These are phyloP conservation scores for Plotosus lineatus DNA, from an alignment of 2,113 vertebrate species.

Conservation along the genomic window DNA sequence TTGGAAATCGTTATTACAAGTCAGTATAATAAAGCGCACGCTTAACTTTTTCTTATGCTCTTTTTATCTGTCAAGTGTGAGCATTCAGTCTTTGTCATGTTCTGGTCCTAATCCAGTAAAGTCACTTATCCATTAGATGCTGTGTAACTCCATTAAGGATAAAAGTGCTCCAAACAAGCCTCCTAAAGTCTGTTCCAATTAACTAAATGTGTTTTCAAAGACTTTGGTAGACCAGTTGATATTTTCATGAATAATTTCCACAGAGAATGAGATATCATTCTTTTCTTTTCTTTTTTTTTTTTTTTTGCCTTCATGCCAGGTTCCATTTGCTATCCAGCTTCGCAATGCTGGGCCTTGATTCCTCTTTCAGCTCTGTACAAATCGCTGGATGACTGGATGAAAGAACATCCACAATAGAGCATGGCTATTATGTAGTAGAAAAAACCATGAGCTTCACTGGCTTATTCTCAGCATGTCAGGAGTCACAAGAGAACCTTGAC, in stretches of 20 bases:
- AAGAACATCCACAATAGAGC: conserved; percentile 39
- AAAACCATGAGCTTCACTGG: conserved; percentile 1
- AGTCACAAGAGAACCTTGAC: conserved; percentile 46
- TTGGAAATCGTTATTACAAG: conserved; percentile 40
- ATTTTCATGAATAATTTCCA: conserved; percentile 29
- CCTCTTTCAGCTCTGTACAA: conserved; percentile 21
- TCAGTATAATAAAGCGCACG: conserved; percentile 12
- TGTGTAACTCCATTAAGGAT: conserved; percentile 28
- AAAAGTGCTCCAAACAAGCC: conserved; percentile 23
- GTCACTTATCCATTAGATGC: conserved; percentile 28
- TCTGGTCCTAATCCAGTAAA: conserved; percentile 7
- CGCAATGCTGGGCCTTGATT: background rate
- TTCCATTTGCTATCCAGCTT: conserved; percentile 13
- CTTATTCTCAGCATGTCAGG: conserved; percentile 42
- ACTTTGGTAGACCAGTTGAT: conserved; percentile 36
- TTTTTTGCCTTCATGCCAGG: conserved; percentile 23
- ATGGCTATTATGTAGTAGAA: conserved; percentile 45
- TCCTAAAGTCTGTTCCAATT: conserved; percentile 45
- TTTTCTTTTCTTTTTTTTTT: background rate
- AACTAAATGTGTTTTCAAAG: conserved; percentile 53
- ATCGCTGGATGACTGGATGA: conserved; percentile 44
- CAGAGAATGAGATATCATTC: conserved; percentile 20
- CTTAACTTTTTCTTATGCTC: conserved; percentile 10
- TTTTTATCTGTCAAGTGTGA: background rate
- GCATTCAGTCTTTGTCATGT: background rate